Evolutionary conservation across 2,888 invertebrate species (phyloP).

Genomic region (Calliphora vomitoria): DNA sequence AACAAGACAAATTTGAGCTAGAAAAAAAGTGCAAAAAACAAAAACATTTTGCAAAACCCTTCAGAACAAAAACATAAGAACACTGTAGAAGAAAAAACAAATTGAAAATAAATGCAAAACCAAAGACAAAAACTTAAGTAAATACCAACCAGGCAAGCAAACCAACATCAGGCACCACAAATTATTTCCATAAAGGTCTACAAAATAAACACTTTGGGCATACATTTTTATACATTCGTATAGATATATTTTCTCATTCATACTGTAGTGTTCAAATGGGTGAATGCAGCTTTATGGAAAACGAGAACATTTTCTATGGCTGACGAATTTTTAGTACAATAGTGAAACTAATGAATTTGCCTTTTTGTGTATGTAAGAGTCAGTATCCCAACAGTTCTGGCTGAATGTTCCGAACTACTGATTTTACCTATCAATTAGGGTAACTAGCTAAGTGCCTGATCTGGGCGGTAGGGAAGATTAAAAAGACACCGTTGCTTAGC

Average conservation of each 20-base stretch:
- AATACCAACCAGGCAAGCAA: slow-evolving; percentile 35
- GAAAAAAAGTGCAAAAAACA: neutral
- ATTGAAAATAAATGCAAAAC: slow-evolving; percentile 50
- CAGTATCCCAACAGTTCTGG: too few species aligned
- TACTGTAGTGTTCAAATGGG: too few species aligned
- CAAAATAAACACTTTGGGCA: slow-evolving; percentile 24
- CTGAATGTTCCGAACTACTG: too few species aligned
- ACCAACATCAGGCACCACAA: slow-evolving; percentile 39
- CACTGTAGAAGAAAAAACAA: slow-evolving; percentile 12
- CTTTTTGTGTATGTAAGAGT: too few species aligned
- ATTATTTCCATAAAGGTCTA: slow-evolving; percentile 54
- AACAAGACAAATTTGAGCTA: slow-evolving; percentile 32
- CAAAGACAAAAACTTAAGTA: slow-evolving; percentile 44
- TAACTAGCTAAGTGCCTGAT: too few species aligned
- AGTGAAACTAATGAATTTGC: too few species aligned
- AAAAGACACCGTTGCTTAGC: too few species aligned
- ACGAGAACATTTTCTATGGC: neutral
- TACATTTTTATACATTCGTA: neutral
- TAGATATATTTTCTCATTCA: neutral
- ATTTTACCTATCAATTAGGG: too few species aligned
- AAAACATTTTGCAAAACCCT: neutral
- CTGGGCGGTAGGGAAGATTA: too few species aligned
- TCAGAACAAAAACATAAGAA: slow-evolving; percentile 13
- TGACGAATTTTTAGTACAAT: too few species aligned
- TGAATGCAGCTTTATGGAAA: neutral